Evolutionary conservation across 2,113 vertebrate genomes (phyloP).

Genomic region (Aythya baeri): DNA sequence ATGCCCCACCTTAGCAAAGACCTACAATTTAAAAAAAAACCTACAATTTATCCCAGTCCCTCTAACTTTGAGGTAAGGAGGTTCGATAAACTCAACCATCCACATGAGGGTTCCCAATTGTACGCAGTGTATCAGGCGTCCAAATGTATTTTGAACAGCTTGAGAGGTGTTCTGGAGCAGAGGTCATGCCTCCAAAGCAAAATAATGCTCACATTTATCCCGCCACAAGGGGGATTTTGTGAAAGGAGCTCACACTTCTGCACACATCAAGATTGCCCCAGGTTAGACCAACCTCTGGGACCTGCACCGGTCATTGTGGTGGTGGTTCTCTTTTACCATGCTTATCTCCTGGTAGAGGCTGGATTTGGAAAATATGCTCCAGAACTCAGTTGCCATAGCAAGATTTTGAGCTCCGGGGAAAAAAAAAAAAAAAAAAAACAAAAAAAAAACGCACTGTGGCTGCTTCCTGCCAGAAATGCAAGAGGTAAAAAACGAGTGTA

Average conservation of each 20-base stretch:
- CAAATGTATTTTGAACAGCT: neutral
- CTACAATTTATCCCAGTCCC: neutral
- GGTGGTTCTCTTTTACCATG: neutral
- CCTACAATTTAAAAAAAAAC: neutral
- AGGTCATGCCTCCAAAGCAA: neutral
- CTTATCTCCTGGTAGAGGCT: neutral
- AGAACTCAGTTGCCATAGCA: neutral
- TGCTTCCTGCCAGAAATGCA: neutral
- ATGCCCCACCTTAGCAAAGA: neutral
- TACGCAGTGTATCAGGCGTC: neutral
- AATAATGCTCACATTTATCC: neutral
- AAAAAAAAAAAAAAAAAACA: neutral
- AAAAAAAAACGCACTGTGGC: neutral
- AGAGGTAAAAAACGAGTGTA: neutral
- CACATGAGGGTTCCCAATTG: rapidly evolving
- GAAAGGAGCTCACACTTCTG: neutral
- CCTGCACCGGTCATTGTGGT: neutral
- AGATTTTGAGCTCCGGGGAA: neutral
- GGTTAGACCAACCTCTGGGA: neutral
- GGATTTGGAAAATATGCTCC: neutral
- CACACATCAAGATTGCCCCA: neutral
- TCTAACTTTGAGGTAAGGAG: neutral
- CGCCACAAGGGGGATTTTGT: neutral
- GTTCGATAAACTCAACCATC: neutral
- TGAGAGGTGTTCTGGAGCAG: neutral